Conservation (phyloP, 2,888 invertebrate species). For the Amitus sp. region DNA sequence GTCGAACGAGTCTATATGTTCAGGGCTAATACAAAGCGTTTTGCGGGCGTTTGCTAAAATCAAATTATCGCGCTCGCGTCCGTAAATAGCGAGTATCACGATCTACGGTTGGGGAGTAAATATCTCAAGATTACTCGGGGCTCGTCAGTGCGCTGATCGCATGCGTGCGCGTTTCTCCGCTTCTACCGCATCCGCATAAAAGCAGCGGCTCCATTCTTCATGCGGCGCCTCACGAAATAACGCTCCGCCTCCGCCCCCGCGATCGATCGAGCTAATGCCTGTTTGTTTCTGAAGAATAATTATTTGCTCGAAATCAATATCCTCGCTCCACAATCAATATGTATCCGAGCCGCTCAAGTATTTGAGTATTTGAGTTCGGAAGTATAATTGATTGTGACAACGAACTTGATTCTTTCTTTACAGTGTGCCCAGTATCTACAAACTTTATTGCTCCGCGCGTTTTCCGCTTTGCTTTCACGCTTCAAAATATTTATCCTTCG, state of each 20-base stretch:
- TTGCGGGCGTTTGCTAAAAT: constrained; percentile 62
- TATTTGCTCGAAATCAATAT: constrained; percentile 37
- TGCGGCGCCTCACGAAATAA: not conserved
- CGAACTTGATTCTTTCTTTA: constrained; percentile 13
- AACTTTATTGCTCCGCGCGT: not conserved
- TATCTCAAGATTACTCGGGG: constrained; percentile 32
- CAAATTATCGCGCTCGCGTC: constrained; percentile 52
- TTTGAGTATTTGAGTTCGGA: constrained; percentile 33
- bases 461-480: not conserved
- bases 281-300: constrained; percentile 32
- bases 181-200: not conserved
- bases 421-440: constrained; percentile 4
- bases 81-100: constrained; percentile 40
- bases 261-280: constrained; percentile 6
- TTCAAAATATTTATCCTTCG: not conserved
- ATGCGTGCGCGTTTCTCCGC: not conserved
- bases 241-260: too few relatives aligned
- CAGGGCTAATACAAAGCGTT: constrained; percentile 64
- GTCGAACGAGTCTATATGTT: constrained; percentile 64
- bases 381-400: constrained; percentile 30
- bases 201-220: not conserved
- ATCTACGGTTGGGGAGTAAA: constrained; percentile 39
- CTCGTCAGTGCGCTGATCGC: not conserved
- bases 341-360: constrained; percentile 29
- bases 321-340: constrained; percentile 29